These are phyloP conservation scores for Marisa cornuarietis DNA, from an alignment of 1,140 invertebrate genomes.

Conservation along the genomic window DNA sequence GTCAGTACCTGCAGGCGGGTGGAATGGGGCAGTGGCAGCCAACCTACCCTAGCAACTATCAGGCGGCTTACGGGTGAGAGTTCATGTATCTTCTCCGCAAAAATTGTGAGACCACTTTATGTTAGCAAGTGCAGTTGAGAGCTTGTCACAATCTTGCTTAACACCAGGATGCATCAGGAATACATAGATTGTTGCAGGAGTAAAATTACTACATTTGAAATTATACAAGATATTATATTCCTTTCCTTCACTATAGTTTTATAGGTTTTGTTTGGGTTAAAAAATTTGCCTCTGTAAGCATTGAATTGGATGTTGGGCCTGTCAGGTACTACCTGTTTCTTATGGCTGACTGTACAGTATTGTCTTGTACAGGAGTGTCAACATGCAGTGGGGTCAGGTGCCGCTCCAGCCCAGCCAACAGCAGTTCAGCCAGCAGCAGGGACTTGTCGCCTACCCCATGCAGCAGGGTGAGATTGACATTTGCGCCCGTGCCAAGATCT, in stretches of 20 bases:
- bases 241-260: background rate
- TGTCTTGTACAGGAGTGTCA: conserved; percentile 29
- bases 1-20: conserved; percentile 40
- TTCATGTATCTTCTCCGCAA: background rate
- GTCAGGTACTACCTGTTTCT: background rate
- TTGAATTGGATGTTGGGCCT: background rate
- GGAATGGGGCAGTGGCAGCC: conserved; percentile 41
- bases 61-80: conserved; percentile 34
- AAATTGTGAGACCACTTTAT: no score
- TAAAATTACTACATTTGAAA: background rate
- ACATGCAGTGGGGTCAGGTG: conserved; percentile 48
- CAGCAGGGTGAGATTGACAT: conserved; percentile 53
- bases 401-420: conserved; percentile 48
- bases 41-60: conserved; percentile 44
- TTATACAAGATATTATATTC: background rate
- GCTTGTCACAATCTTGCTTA: no score
- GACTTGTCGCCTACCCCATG: conserved; percentile 56
- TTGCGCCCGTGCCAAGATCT: conserved; percentile 36
- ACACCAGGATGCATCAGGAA: no score
- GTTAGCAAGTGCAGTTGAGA: no score
- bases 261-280: background rate
- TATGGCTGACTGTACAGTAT: conserved; percentile 18
- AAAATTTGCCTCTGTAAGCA: background rate
- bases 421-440: conserved; percentile 51
- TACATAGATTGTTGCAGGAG: background rate